These are phyloP conservation scores for Phodopus roborovskii DNA, from an alignment of 2,113 vertebrate genomes.

Conservation along the genomic window DNA sequence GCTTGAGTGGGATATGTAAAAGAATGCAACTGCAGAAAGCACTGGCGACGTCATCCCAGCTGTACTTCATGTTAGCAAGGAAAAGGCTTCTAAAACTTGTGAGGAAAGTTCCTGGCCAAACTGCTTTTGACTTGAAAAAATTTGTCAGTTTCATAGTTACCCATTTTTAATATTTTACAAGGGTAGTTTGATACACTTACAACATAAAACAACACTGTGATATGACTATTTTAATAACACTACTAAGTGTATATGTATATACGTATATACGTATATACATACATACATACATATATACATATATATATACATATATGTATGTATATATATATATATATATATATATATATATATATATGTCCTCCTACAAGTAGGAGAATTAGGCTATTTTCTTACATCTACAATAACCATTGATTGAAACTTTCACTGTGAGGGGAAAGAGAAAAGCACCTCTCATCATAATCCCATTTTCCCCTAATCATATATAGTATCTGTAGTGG, in stretches of 20 bases:
- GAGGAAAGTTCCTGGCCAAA: neutral
- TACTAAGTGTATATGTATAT: neutral
- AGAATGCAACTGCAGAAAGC: neutral
- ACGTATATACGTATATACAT: too few species aligned
- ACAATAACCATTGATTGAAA: neutral
- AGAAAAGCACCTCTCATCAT: neutral
- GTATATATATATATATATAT: too few species aligned
- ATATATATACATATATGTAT: too few species aligned
- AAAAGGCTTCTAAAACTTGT: neutral
- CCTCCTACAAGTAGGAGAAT: neutral
- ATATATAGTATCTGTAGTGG: neutral
- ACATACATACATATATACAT: too few species aligned
- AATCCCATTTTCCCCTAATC: neutral
- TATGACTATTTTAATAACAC: constrained; percentile 12
- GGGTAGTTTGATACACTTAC: neutral
- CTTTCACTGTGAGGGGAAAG: neutral
- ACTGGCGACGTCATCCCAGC: neutral
- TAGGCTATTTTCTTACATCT: neutral
- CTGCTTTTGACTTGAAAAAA: neutral
- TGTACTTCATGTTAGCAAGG: neutral
- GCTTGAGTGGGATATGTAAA: neutral
- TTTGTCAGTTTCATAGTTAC: neutral
- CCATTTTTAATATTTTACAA: neutral
- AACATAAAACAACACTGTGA: neutral
- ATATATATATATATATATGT: too few species aligned